phyloP scores from a whole-genome alignment of 2,888 invertebrate species.

The Apamea crenata region DNA sequence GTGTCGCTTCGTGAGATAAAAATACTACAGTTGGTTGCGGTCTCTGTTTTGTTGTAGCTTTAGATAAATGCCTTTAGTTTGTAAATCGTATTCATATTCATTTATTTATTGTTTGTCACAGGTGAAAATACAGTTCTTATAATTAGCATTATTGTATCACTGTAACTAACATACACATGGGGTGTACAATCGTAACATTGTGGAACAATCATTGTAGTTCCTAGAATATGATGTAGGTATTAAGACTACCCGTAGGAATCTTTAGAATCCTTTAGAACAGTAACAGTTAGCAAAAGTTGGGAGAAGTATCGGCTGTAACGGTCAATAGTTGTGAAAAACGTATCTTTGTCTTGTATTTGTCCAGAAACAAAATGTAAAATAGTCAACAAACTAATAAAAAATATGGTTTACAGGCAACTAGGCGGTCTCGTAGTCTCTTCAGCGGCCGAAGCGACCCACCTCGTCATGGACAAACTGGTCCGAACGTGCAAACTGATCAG shows the following conservation, averaged over 20 bases:
- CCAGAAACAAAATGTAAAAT: not conserved
- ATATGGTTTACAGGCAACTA: conserved; percentile 90
- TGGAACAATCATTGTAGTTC: not conserved
- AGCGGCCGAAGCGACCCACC: conserved; percentile 95
- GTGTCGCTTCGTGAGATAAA: not conserved
- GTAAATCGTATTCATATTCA: not conserved
- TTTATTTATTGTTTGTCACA: too few species aligned
- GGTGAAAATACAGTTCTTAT: too few species aligned
- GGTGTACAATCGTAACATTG: not conserved
- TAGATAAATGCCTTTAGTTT: conserved; percentile 13
- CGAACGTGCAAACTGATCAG: conserved; percentile 97
- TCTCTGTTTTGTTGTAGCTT: not conserved
- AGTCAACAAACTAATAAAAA: not conserved
- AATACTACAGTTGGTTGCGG: not conserved
- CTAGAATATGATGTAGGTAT: not conserved
- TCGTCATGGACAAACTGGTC: conserved; percentile 95
- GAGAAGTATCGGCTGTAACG: not conserved
- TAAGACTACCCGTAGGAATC: not conserved
- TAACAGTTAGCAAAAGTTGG: conserved; percentile 1
- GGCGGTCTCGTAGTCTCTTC: conserved; percentile 95
- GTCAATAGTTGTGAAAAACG: not conserved
- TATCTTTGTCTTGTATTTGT: conserved; percentile 3
- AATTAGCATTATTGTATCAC: too few species aligned
- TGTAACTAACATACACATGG: too few species aligned
- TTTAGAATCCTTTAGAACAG: not conserved